Conservation (phyloP, 2,888 invertebrate genomes). For the Prosapia bicincta region DNA sequence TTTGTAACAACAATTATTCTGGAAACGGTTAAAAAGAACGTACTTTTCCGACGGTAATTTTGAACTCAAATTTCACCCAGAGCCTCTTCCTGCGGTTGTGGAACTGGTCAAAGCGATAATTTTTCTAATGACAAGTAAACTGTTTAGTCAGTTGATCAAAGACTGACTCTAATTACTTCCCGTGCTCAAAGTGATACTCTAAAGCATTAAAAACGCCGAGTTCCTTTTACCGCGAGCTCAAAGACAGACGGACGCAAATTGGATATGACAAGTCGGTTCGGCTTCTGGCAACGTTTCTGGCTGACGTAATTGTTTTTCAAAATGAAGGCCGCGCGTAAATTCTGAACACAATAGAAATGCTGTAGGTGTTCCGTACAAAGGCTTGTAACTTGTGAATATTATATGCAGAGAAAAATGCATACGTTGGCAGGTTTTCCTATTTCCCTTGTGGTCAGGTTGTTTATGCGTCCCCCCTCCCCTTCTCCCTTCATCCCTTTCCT, state of each 20-base stretch:
- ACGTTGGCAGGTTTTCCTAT: conserved; percentile 29
- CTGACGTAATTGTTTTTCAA: neutral
- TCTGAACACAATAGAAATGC: neutral
- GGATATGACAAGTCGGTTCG: neutral
- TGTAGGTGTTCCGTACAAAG: neutral
- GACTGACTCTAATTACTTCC: too few relatives aligned
- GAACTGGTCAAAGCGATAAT: neutral
- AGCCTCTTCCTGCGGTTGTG: too few relatives aligned
- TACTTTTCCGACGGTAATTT: too few relatives aligned
- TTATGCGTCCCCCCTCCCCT: neutral
- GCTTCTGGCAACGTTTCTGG: neutral
- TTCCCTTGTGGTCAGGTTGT: conserved; percentile 37
- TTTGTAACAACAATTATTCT: too few relatives aligned
- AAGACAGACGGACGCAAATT: neutral
- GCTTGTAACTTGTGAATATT: conserved; percentile 28
- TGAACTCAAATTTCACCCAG: too few relatives aligned
- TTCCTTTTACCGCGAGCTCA: neutral
- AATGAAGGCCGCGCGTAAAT: neutral
- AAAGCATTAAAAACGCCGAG: neutral
- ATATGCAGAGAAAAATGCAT: conserved; percentile 30
- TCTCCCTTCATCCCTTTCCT: conserved; percentile 21
- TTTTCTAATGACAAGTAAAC: neutral
- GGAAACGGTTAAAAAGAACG: too few relatives aligned
- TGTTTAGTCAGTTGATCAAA: too few relatives aligned
- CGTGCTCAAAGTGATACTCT: neutral